These are phyloP conservation scores for Dynastes grantii DNA, from an alignment of 2,888 invertebrate genomes.

Conservation along the genomic window DNA sequence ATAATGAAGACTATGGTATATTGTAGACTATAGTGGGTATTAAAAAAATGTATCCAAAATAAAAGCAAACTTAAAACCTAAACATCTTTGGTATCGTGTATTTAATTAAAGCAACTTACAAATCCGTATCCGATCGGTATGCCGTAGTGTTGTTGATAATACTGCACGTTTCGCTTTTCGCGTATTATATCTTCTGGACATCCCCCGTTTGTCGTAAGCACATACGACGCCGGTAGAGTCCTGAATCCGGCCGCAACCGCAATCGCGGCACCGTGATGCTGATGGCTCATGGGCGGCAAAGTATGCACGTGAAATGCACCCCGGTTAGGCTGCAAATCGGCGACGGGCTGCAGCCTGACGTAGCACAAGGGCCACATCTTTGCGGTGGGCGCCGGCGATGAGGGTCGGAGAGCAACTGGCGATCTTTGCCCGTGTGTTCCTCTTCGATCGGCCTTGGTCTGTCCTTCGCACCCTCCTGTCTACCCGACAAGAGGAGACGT, in stretches of 20 bases:
- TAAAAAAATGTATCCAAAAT: no score
- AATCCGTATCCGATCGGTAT: constrained; percentile 48
- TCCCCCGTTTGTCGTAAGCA: constrained; percentile 53
- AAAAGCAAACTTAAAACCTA: no score
- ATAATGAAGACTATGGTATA: no score
- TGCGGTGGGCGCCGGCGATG: constrained; percentile 46
- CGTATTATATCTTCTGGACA: constrained; percentile 49
- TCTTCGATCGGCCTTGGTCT: constrained; percentile 65
- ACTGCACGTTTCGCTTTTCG: constrained; percentile 49
- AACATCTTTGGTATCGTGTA: not conserved
- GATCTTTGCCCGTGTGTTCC: constrained; percentile 49
- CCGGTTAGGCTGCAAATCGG: constrained; percentile 45
- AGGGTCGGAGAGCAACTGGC: constrained; percentile 57
- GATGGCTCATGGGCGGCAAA: constrained; percentile 60
- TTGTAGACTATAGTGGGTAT: no score
- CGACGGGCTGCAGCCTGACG: constrained; percentile 61
- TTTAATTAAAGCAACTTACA: constrained; percentile 51
- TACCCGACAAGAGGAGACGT: constrained; percentile 44
- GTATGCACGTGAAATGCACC: constrained; percentile 64
- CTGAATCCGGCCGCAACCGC: constrained; percentile 58
- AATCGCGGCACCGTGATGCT: constrained; percentile 36
- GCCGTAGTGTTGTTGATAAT: constrained; percentile 36
- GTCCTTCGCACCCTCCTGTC: constrained; percentile 67
- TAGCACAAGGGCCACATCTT: constrained; percentile 69
- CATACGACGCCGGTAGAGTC: constrained; percentile 66